A percentile compares a stretch with the other conserved stretches of the same genome.
These are phyloP conservation scores for Acanthurus tractus DNA, from an alignment of 2,797 vertebrate genomes.

Conservation along the genomic window DNA sequence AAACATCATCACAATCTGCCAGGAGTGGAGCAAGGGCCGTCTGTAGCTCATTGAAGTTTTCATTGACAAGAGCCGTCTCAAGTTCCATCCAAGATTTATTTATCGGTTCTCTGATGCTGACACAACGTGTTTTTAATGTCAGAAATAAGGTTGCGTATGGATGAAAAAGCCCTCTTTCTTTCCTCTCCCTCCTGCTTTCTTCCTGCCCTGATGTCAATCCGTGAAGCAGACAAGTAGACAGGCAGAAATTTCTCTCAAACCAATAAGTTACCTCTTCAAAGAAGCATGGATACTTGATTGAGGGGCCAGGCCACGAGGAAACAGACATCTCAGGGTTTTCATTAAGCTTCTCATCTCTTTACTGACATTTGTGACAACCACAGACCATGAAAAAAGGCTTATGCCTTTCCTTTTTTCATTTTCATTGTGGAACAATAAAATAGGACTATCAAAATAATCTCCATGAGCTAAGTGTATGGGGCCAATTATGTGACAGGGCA, in stretches of 20 bases:
- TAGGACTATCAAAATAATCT: conserved; percentile 51
- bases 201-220: conserved; percentile 79
- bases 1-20: conserved; percentile 82
- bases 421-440: conserved; percentile 68
- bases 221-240: conserved; percentile 81
- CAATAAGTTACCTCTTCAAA: conserved; percentile 85
- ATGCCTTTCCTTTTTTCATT: conserved; percentile 54
- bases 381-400: conserved; percentile 65
- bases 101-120: conserved; percentile 82
- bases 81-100: conserved; percentile 86
- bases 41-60: conserved; percentile 84
- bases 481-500: conserved; percentile 52
- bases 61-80: conserved; percentile 84
- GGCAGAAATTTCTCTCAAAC: conserved; percentile 77
- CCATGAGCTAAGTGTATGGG: conserved; percentile 51
- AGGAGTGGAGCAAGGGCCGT: conserved; percentile 72
- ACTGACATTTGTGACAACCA: conserved; percentile 78
- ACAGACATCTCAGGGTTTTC: conserved; percentile 82
- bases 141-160: conserved; percentile 77
- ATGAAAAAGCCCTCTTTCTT: conserved; percentile 70
- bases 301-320: conserved; percentile 70
- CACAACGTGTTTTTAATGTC: conserved; percentile 82
- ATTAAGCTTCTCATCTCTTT: conserved; percentile 74
- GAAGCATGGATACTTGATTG: conserved; percentile 69
- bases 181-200: conserved; percentile 67